Evolutionary conservation across 2,113 vertebrate genomes (phyloP), one percentile per base, ranked within the genome.

Genomic region (Urocitellus parryii): DNA sequence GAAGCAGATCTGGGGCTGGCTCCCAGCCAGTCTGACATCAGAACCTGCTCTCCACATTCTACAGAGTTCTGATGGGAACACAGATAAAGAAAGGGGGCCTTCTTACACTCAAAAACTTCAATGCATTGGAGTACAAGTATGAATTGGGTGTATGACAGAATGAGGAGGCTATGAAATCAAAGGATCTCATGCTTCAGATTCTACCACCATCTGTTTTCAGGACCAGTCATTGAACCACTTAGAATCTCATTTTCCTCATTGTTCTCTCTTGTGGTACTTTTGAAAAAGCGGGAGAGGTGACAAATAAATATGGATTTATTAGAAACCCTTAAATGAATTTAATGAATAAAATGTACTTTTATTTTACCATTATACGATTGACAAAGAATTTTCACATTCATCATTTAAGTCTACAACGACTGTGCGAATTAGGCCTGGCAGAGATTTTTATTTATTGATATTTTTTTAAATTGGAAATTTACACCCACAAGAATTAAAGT

Each of bases 341-440:
- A n/a, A n/a, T n/a, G n/a, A n/a, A n/a, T n/a, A n/a, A n/a, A n/a
- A 39, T 2, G 34, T 65, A 29, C 11, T 56, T 88, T 89, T 76
- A 88, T 91, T 68, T 92, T 79, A 78, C 37, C 25, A 61, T 16
- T 63, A 78, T 79, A 45, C 22, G 81, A 91, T 78, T 91, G 83
- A 89, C 0, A 61, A 94, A 93, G 58, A 24, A 77, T 48, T 83
- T 29, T 82, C 22, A 32, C 4, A 79, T 25, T 6, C 10, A 58
- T 87, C 53, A 73, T 45, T 84, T 73, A 48, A 61, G 72, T 92
- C 27, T 72, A 56, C 2, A 53, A 17, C 89, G 20, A 91, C 24
- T 29, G 24, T 63, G 48, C 58, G 39, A 94, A 29, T 65, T 92
- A 72, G 32, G 14, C 2, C 8, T 84, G 39, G 6, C 8, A 79